Percentiles rank a stretch among this genome's conserved stretches.
phyloP scores from a whole-genome alignment of 2,888 invertebrate genomes.

The Ennomos fuscantarius region DNA sequence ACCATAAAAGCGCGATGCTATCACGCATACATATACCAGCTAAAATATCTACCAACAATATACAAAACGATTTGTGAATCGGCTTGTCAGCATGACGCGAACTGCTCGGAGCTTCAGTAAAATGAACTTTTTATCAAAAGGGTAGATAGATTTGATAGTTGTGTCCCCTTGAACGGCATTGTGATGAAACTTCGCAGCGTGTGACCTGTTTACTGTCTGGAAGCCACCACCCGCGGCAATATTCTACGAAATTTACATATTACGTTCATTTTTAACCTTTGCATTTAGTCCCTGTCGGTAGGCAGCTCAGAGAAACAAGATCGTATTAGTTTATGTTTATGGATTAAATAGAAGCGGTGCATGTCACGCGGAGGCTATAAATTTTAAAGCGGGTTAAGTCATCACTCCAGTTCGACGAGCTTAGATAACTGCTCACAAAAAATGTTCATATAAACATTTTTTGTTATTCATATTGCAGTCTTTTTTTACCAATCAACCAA shows the following conservation, averaged over 20 bases:
- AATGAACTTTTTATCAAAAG: constrained; percentile 54
- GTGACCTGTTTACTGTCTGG: constrained; percentile 71
- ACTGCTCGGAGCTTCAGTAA: constrained; percentile 44
- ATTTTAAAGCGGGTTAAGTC: constrained; percentile 35
- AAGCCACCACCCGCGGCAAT: constrained; percentile 69
- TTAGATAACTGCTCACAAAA: background rate
- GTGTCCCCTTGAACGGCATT: constrained; percentile 65
- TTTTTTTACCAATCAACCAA: no score
- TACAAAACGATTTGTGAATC: constrained; percentile 78
- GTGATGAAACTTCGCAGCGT: constrained; percentile 79
- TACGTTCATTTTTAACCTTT: constrained; percentile 66
- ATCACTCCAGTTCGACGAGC: constrained; percentile 5
- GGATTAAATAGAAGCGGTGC: constrained; percentile 50
- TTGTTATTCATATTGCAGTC: no score
- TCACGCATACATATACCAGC: constrained; percentile 62
- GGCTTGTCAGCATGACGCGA: constrained; percentile 82
- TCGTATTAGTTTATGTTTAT: constrained; percentile 60
- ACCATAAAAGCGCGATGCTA: constrained; percentile 72
- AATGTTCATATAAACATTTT: no score
- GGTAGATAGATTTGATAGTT: constrained; percentile 63
- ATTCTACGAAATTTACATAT: constrained; percentile 67
- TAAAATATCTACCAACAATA: constrained; percentile 53
- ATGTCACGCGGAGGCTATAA: constrained; percentile 54
- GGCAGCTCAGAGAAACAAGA: constrained; percentile 52
- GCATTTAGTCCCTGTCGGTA: constrained; percentile 48